Evolutionary conservation across 2,797 vertebrate species (phyloP).

Genomic region (Philypnodon macrostomus): DNA sequence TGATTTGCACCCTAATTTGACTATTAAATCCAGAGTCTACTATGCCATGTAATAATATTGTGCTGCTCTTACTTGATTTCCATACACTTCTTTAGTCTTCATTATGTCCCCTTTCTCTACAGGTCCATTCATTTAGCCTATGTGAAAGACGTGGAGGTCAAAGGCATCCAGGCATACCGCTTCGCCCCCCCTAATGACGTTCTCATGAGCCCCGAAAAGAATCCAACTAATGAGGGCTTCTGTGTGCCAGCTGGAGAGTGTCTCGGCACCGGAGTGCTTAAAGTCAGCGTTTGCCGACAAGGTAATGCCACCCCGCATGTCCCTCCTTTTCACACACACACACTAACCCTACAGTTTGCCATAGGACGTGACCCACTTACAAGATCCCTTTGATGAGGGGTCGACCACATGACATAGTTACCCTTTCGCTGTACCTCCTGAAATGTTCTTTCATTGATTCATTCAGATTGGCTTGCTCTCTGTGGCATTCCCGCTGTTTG

Average conservation of each 20-base stretch:
- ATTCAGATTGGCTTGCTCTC: constrained; percentile 12
- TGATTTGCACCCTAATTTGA: too few relatives aligned
- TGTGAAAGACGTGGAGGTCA: constrained; percentile 77
- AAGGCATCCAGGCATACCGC: constrained; percentile 81
- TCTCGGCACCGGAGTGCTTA: constrained; percentile 80
- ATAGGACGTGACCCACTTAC: constrained; percentile 39
- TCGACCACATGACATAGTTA: constrained; percentile 26
- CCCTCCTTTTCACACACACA: background rate
- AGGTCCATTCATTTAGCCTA: constrained; percentile 81
- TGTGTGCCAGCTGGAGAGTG: constrained; percentile 80
- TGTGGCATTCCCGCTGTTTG: constrained; percentile 52
- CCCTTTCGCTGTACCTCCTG: background rate
- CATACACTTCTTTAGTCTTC: too few relatives aligned
- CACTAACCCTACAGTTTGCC: background rate
- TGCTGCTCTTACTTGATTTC: too few relatives aligned
- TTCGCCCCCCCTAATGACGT: constrained; percentile 78
- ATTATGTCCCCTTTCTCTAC: background rate
- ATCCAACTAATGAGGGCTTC: constrained; percentile 79
- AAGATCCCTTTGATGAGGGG: constrained; percentile 20
- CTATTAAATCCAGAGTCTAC: too few relatives aligned
- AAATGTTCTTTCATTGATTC: constrained; percentile 22
- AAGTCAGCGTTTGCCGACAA: constrained; percentile 83
- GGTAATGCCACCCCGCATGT: constrained; percentile 47
- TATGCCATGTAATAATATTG: too few relatives aligned
- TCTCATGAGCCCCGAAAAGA: constrained; percentile 73